These are phyloP conservation scores for Callopanchax toddi DNA, from an alignment of 2,113 vertebrate species.

Conservation along the genomic window DNA sequence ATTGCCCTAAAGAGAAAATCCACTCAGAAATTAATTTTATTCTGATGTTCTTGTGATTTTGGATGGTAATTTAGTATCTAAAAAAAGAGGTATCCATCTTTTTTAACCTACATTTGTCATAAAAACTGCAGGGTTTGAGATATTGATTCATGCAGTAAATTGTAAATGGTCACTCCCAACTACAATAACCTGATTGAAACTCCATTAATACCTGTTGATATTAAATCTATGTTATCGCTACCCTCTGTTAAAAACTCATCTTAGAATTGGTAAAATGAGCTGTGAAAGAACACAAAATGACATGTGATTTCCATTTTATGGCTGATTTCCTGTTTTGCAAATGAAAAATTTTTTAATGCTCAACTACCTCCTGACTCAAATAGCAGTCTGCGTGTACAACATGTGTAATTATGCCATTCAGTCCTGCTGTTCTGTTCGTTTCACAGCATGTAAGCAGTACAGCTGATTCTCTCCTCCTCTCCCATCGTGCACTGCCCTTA, in stretches of 20 bases:
- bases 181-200: too few relatives aligned
- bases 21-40: slow-evolving; percentile 19
- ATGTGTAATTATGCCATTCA: slow-evolving; percentile 20
- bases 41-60: neutral
- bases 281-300: slow-evolving; percentile 26
- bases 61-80: neutral
- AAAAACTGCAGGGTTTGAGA: neutral
- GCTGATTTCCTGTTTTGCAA: slow-evolving; percentile 27
- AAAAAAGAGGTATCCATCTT: neutral
- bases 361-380: slow-evolving; percentile 37
- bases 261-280: slow-evolving; percentile 34
- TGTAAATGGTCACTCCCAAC: too few relatives aligned
- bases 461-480: slow-evolving; percentile 23
- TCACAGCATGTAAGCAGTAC: slow-evolving; percentile 41
- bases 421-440: slow-evolving; percentile 28
- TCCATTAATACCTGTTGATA: too few relatives aligned
- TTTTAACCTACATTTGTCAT: slow-evolving; percentile 1
- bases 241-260: slow-evolving; percentile 20
- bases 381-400: slow-evolving; percentile 29
- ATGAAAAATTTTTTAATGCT: slow-evolving; percentile 21
- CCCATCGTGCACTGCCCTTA: slow-evolving; percentile 39
- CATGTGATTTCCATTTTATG: slow-evolving; percentile 35
- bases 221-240: neutral
- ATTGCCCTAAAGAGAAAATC: slow-evolving; percentile 50
- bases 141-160: too few relatives aligned